Conservation (phyloP, 2,797 vertebrate species). For the Sebastes miniatus region DNA sequence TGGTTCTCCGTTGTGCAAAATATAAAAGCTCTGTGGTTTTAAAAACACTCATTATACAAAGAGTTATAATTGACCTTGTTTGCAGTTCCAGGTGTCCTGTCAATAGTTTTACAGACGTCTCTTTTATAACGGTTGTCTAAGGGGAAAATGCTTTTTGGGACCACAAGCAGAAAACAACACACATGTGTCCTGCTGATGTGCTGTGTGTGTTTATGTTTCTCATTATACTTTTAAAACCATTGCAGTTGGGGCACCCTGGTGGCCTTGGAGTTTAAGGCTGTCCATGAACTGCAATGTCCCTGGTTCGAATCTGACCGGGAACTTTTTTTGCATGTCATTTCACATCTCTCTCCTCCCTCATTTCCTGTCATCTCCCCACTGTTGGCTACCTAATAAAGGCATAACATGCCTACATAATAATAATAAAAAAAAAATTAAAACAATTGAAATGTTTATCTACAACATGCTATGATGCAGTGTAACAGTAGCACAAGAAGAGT, state of each 20-base stretch:
- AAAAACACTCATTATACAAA: background rate
- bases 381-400: background rate
- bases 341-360: background rate
- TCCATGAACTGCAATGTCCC: background rate
- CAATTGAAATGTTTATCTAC: background rate
- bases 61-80: background rate
- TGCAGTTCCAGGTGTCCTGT: background rate
- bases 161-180: background rate
- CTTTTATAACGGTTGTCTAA: background rate
- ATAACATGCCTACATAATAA: background rate
- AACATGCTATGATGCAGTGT: background rate
- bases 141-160: background rate
- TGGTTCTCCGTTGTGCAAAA: background rate
- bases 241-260: background rate
- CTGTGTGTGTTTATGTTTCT: background rate
- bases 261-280: background rate
- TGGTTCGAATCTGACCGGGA: background rate
- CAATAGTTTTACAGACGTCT: background rate
- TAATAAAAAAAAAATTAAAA: background rate
- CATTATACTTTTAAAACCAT: background rate
- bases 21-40: background rate
- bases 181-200: no score
- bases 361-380: background rate
- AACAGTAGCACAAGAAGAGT: background rate
- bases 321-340: background rate